Base-by-base conservation (phyloP, 2,888 invertebrate genomes). In the Eupeodes latifasciatus region DNA sequence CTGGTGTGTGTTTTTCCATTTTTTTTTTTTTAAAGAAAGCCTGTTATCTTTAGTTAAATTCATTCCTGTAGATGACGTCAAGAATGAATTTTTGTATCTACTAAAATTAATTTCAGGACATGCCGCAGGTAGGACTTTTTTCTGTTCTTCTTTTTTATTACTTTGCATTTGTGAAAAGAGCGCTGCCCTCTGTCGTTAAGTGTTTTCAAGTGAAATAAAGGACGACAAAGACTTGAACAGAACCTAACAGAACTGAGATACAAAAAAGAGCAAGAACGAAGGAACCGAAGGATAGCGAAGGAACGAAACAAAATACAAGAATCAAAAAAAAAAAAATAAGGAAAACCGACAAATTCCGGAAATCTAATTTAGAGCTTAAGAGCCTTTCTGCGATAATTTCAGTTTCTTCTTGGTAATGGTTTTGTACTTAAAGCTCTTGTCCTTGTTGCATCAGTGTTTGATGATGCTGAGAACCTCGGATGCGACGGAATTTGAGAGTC, bases 321-420 rank as follows among this genome's bases (percentile, higher is more conserved):
- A 19, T 1, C 19, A 0, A 19, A 19, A 19, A 19, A 19, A 14
- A 36, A 27, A n/a, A 44, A 47, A 16, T 12, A 79, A 36, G 69
- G 49, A 81, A 76, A 83, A 76, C 76, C 84, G 47, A 81, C 81
- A 81, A 85, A 85, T 85, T 84, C 81, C 90, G 89, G 84, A 90
- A 90, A 90, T 89, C 82, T 90, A 89, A 89, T 89, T 90, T 90
- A 85, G 81, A 85, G 85, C 90, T 72, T 90, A 89, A 90, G 87
- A 90, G 90, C 89, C 88, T 88, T 83, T 88, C 89, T 72, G 80
- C 88, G 83, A 85, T 85, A 87, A 88, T 89, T 90, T 90, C 74
- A 88, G 78, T 89, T 88, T 89, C 81, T 89, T 76, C 81, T 61
- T 79, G 72, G 74, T 88, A 88, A 88, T 88, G 81, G 88, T 75